Evolutionary conservation across 1,140 invertebrate genomes (phyloP), one percentile per base, ranked within the genome.

Genomic region (Heliconius congener): DNA sequence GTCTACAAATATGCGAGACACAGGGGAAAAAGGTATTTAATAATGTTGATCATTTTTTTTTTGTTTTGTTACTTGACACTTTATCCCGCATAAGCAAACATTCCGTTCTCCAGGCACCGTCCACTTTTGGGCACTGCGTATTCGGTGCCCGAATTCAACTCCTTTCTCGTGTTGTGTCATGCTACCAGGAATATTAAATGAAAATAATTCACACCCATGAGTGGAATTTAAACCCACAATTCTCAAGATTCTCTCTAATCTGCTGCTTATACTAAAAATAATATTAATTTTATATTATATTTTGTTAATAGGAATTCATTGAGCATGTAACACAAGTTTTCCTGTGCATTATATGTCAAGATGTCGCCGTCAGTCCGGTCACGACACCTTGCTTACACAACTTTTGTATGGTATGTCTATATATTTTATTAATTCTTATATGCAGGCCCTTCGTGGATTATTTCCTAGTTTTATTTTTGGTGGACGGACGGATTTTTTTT

Each of bases 291-390:
- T 23, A 9, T 52, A 0, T 19, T 52, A 52, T 18, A 18, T 70
- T 42, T 81, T 81, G 27, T 87, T 88, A 66, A n/a, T 84, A 94
- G 89, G 95, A 95, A 82, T 97, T 97, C 85, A 91, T 97, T 19
- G 95, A 95, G 37, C 96, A 96, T 84, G 95, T 97, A 3, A 95
- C 96, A 81, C 96, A 97, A 87, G 84, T 94, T 39, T 98, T 98
- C 90, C 95, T 95, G 2, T 98, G 98, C 87, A 96, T 97, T 57
- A 98, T 97, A 83, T 98, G 98, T 87, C 97, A 97, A 89, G 97
- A 97, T 73, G 82, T 98, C 6, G 96, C 97, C 0, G 96, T 94
- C 75, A 95, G 96, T 80, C 97, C 97, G 1, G 94, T 98, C 3
- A 98, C 97, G 0, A 97, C 97, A 4, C 91, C 95, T 6, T 98